Conservation (phyloP, 2,113 vertebrate species). For the Tautogolabrus adspersus region DNA sequence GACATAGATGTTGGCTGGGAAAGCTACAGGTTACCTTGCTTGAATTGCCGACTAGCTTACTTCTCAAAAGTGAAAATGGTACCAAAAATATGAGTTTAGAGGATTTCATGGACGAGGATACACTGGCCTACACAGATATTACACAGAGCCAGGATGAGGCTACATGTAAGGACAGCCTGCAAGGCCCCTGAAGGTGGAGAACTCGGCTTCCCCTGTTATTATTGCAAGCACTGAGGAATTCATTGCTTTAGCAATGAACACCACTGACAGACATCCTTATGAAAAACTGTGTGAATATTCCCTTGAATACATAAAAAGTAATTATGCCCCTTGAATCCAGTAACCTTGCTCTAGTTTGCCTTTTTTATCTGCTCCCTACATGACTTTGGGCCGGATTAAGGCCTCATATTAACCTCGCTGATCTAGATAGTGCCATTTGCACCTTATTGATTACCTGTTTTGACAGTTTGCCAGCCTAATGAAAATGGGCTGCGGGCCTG, state of each 20-base stretch:
- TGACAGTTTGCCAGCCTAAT: slow-evolving; percentile 96
- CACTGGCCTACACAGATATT: not conserved
- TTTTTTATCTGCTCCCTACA: slow-evolving; percentile 15
- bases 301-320: not conserved
- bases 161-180: not conserved
- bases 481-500: slow-evolving; percentile 98
- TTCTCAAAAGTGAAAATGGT: not conserved
- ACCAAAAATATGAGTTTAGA: not conserved
- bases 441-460: slow-evolving; percentile 88
- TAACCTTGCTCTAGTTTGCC: slow-evolving; percentile 5
- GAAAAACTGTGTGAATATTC: not conserved
- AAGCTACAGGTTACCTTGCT: not conserved
- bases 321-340: slow-evolving; percentile 8
- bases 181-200: not conserved
- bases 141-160: not conserved
- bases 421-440: slow-evolving; percentile 54
- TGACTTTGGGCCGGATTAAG: slow-evolving; percentile 41
- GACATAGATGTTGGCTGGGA: not conserved
- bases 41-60: not conserved
- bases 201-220: no score
- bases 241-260: no score
- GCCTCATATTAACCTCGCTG: slow-evolving; percentile 37
- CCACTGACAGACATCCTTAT: not conserved
- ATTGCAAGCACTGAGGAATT: no score
- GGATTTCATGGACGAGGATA: not conserved